Conservation (phyloP, 2,797 vertebrate genomes). For the Chelonia mydas region DNA sequence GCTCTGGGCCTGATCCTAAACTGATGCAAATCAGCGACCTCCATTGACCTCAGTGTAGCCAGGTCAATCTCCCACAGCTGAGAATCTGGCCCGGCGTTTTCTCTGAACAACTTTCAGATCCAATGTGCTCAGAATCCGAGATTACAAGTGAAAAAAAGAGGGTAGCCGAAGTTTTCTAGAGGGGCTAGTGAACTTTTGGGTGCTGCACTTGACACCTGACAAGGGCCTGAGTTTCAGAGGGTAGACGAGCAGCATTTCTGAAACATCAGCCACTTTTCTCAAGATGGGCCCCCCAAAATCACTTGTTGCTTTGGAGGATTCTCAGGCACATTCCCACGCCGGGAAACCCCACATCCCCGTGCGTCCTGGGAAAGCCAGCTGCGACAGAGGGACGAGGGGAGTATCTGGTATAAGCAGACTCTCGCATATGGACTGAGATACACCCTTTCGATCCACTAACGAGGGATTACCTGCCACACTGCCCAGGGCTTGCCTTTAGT, state of each 20-base stretch:
- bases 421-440: background rate
- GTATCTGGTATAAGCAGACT: background rate
- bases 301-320: background rate
- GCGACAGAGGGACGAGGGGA: background rate
- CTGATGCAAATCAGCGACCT: rapidly evolving
- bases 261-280: background rate
- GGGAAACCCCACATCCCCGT: background rate
- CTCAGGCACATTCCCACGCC: background rate
- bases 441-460: background rate
- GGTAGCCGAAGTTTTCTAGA: background rate
- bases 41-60: no score
- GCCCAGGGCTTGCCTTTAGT: background rate
- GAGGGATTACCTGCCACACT: background rate
- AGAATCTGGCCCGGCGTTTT: background rate
- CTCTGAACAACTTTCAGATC: background rate
- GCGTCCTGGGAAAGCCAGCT: background rate
- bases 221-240: background rate
- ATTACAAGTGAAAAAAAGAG: background rate
- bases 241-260: background rate
- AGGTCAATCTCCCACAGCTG: background rate
- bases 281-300: background rate
- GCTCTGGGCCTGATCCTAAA: rapidly evolving
- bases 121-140: background rate
- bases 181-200: background rate
- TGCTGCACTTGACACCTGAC: background rate